Percentiles rank a stretch among this genome's conserved stretches.
phyloP scores from a whole-genome alignment of 2,888 invertebrate genomes.

The Paralinhomoeus sp. region DNA sequence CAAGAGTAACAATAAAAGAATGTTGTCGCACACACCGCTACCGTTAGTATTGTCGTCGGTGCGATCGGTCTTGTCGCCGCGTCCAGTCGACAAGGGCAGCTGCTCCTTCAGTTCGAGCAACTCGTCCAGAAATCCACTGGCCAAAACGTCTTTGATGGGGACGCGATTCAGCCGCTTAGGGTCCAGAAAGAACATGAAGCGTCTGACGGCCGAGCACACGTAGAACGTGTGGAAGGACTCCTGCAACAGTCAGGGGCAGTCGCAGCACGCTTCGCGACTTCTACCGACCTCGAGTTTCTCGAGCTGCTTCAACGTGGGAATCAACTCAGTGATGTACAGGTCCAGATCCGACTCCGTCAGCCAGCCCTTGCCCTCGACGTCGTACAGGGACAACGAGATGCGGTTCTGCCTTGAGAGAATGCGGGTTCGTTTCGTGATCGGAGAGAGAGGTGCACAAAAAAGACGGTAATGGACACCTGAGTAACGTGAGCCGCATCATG shows the following conservation, averaged over 20 bases:
- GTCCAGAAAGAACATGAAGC: conserved; percentile 85
- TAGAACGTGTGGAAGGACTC: conserved; percentile 85
- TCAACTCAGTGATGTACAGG: conserved; percentile 72
- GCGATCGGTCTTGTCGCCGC: no score
- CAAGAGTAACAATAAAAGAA: no score
- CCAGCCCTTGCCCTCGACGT: conserved; percentile 67
- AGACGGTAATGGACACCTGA: conserved; percentile 36
- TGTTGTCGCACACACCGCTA: no score
- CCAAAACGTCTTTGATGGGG: conserved; percentile 66
- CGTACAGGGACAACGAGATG: conserved; percentile 73
- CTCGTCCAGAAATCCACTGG: conserved; percentile 73
- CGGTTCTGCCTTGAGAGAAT: conserved; percentile 46
- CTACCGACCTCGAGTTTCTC: conserved; percentile 1
- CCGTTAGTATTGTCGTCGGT: no score
- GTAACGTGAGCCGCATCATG: conserved; percentile 66
- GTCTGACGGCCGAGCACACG: conserved; percentile 77
- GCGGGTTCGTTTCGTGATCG: no score
- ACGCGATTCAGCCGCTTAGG: conserved; percentile 64
- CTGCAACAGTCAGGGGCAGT: conserved; percentile 52
- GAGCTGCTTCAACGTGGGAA: conserved; percentile 62
- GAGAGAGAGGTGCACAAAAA: no score
- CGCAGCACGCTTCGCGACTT: neutral
- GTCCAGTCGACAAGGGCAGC: no score
- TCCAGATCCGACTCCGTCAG: conserved; percentile 73
- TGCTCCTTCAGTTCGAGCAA: conserved; percentile 44